Evolutionary conservation across 2,888 invertebrate species (phyloP), one percentile per base, ranked within the genome.

Genomic region (Lobophora halterata): DNA sequence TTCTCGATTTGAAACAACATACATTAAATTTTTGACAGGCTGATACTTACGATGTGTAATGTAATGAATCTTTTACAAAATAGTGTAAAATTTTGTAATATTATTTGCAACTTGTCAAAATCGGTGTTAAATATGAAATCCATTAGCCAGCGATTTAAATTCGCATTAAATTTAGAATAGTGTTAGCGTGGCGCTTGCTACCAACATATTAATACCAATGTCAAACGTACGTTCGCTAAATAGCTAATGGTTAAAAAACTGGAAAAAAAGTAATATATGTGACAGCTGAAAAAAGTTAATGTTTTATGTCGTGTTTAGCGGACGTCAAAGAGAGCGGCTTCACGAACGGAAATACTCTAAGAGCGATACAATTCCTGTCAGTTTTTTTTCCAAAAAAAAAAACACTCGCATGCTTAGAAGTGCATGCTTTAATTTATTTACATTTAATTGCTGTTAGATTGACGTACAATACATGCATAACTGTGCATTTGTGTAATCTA

Each of bases 291-390:
- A 86, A 85, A 81, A 81, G 81, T 66, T 66, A 79, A 75, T 73
- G 77, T 82, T 86, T 85, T 81, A 83, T 82, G 86, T 79, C 79
- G 79, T 81, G 86, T 85, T 83, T 77, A 80, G 72, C 71, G 64
- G 72, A 81, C 77, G 87, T 82, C 87, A 87, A 85, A 85, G 82
- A 52, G 58, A 57, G 58, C 46, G 38, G 39, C 41, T 41, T 37
- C 38, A 40, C 36, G 39, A 45, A 46, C 44, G 48, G 46, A 49
- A 48, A 50, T 46, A 50, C 46, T 44, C 32, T 32, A 38, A 45
- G 41, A 58, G 58, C 56, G 57, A 51, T 58, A 39, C 67, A 70
- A 61, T 57, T 55, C 47, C 51, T 21, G 26, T 28, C 42, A 26
- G 43, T 51, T 59, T 62, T 50, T 52, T 51, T 40, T 42, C 23